Conservation (phyloP, 2,797 vertebrate genomes). For the Tenualosa thibaudeaui region DNA sequence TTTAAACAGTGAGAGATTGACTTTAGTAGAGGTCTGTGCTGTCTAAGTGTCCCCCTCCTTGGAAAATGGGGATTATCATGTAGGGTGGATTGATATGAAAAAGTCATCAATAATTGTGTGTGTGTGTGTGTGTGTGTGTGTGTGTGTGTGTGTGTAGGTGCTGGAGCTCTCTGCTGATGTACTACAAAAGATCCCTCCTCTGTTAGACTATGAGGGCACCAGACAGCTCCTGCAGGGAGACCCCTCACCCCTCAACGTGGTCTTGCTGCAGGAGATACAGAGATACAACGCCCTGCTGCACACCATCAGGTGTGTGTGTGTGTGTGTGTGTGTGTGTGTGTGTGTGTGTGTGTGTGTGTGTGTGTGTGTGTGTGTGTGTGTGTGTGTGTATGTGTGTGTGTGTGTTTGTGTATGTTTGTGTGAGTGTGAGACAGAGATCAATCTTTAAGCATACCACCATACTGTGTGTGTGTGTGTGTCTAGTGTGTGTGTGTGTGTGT, state of each 20-base stretch:
- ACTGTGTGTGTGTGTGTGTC: neutral
- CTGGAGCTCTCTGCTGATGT: conserved; percentile 80
- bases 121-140: neutral
- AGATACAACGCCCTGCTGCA: conserved; percentile 83
- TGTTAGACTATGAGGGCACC: conserved; percentile 77
- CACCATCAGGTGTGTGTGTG: conserved; percentile 71
- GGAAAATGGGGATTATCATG: neutral
- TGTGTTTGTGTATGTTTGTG: neutral
- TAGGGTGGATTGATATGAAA: neutral
- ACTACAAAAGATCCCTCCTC: conserved; percentile 75
- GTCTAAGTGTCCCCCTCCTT: neutral
- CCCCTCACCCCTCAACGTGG: conserved; percentile 81
- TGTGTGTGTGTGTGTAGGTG: conserved; percentile 70
- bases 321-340: neutral
- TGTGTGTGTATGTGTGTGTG: neutral
- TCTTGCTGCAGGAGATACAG: conserved; percentile 88
- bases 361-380: neutral
- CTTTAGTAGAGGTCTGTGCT: neutral
- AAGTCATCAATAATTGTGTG: neutral
- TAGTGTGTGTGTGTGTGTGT: conserved; percentile 1
- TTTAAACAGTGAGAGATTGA: too few species aligned
- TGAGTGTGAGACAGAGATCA: neutral
- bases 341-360: neutral
- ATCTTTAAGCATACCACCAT: neutral
- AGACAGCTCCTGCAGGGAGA: conserved; percentile 71